These are phyloP conservation scores for Drosophila azteca DNA, from an alignment of 1,140 invertebrate genomes.

Conservation along the genomic window DNA sequence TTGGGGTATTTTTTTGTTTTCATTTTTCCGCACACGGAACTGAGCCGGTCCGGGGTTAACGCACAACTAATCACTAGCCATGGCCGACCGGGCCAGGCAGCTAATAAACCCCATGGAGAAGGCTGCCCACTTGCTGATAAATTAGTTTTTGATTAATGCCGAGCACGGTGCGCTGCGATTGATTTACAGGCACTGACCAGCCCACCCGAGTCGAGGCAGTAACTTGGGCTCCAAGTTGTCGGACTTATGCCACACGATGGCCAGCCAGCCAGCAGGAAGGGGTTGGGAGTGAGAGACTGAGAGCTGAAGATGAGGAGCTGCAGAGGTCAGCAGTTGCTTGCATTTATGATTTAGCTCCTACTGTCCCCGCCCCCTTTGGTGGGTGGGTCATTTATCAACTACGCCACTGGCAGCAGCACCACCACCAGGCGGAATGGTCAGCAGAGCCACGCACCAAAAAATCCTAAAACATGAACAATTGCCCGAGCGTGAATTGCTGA, in stretches of 20 bases:
- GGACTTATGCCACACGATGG: slow-evolving; percentile 34
- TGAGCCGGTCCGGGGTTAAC: slow-evolving; percentile 62
- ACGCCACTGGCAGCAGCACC: slow-evolving; percentile 30
- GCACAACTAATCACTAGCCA: slow-evolving; percentile 74
- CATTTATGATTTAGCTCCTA: slow-evolving; percentile 43
- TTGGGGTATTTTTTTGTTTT: background rate
- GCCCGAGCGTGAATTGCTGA: slow-evolving; percentile 32
- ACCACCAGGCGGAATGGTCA: slow-evolving; percentile 17
- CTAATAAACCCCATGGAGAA: slow-evolving; percentile 32
- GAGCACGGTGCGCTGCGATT: slow-evolving; percentile 46
- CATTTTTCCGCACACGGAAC: slow-evolving; percentile 9
- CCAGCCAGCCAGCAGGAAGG: slow-evolving; percentile 10
- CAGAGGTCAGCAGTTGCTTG: slow-evolving; percentile 51
- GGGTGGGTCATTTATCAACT: slow-evolving; percentile 50
- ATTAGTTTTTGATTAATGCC: slow-evolving; percentile 80
- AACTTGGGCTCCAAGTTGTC: slow-evolving; percentile 42
- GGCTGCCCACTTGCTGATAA: slow-evolving; percentile 52
- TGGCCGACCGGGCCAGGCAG: slow-evolving; percentile 30
- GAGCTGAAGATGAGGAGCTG: slow-evolving; percentile 34
- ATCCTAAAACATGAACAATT: slow-evolving; percentile 45
- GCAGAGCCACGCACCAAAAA: slow-evolving; percentile 20
- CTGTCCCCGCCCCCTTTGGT: slow-evolving; percentile 11
- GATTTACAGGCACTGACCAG: slow-evolving; percentile 53
- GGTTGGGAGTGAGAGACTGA: slow-evolving; percentile 9
- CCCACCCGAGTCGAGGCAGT: slow-evolving; percentile 24